These are phyloP conservation scores for Euwallacea similis DNA, from an alignment of 1,140 invertebrate species.

Conservation along the genomic window DNA sequence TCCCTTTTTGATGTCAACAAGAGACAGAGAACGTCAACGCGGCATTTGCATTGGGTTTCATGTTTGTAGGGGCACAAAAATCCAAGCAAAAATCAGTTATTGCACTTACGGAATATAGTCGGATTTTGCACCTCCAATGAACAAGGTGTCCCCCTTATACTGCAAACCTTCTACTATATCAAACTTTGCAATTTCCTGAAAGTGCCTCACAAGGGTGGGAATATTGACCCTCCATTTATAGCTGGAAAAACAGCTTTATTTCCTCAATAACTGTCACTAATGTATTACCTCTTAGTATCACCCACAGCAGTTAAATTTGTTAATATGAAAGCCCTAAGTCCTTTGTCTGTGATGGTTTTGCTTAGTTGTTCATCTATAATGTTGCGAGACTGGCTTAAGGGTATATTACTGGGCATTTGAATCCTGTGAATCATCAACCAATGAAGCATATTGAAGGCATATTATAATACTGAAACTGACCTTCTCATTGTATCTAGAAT, in stretches of 20 bases:
- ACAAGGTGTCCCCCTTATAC: constrained; percentile 73
- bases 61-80: too few relatives aligned
- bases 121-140: constrained; percentile 79
- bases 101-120: constrained; percentile 72
- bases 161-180: constrained; percentile 56
- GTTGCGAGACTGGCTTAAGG: constrained; percentile 69
- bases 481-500: constrained; percentile 69
- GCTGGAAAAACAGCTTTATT: constrained; percentile 30
- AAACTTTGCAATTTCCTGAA: constrained; percentile 66
- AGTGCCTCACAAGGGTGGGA: constrained; percentile 42
- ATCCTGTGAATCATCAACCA: constrained; percentile 48
- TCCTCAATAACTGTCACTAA: neutral
- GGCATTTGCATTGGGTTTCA: too few relatives aligned
- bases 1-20: too few relatives aligned
- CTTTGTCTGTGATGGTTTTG: constrained; percentile 53
- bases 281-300: constrained; percentile 34
- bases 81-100: too few relatives aligned
- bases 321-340: constrained; percentile 59
- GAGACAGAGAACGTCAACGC: too few relatives aligned
- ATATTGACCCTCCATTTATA: constrained; percentile 55
- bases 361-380: constrained; percentile 60
- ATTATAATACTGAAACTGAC: constrained; percentile 6
- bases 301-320: constrained; percentile 53
- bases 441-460: too few relatives aligned
- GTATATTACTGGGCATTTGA: constrained; percentile 59